Evolutionary conservation across 2,113 vertebrate genomes (phyloP).

Genomic region (Vireo altiloquus): DNA sequence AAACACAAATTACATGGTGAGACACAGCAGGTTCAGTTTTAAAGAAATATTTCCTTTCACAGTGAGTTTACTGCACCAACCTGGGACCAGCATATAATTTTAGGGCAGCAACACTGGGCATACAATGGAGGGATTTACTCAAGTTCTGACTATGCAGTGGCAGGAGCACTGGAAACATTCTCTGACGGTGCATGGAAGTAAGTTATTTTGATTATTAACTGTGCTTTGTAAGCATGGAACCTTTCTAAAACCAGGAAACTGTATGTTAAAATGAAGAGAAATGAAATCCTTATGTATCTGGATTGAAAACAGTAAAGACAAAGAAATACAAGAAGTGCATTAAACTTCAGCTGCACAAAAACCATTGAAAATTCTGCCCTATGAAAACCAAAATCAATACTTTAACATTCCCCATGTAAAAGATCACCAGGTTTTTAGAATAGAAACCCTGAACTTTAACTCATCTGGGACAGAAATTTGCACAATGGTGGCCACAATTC

Average conservation of each 20-base stretch:
- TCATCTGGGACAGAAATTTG: not conserved
- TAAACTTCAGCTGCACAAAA: not conserved
- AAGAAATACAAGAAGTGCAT: not conserved
- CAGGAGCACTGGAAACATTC: not conserved
- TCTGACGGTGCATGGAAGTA: not conserved
- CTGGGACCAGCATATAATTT: not conserved
- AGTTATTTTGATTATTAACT: not conserved
- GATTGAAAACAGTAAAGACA: not conserved
- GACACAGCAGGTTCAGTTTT: not conserved
- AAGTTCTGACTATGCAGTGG: not conserved
- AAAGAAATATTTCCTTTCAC: not conserved
- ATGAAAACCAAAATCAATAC: not conserved
- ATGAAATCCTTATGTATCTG: not conserved
- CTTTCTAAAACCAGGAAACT: not conserved
- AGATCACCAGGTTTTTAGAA: not conserved
- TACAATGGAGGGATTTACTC: not conserved
- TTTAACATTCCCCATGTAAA: not conserved
- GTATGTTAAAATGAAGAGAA: not conserved
- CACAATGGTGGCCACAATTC: not conserved
- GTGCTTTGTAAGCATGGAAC: not conserved
- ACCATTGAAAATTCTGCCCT: not conserved
- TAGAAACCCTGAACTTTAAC: not conserved
- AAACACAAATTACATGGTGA: conserved; percentile 1
- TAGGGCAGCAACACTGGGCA: not conserved
- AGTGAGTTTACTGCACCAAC: not conserved